Percentiles rank a stretch among this genome's conserved stretches.
These are phyloP conservation scores for Helleia helle DNA, from an alignment of 2,888 invertebrate species.

Conservation along the genomic window DNA sequence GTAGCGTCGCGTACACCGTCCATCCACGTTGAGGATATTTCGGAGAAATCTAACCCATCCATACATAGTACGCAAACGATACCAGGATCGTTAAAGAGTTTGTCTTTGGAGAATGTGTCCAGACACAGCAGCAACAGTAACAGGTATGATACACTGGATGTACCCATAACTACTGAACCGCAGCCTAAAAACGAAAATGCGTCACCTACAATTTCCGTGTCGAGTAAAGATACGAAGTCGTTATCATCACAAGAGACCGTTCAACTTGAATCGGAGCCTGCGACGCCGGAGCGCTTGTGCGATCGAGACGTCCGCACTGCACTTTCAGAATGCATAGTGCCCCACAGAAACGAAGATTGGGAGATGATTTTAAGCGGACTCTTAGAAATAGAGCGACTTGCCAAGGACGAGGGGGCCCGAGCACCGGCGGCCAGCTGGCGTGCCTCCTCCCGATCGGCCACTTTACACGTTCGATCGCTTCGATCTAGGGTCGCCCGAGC, in stretches of 20 bases:
- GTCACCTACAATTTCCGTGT: slow-evolving; percentile 24
- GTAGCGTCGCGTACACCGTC: slow-evolving; percentile 47
- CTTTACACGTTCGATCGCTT: slow-evolving; percentile 88
- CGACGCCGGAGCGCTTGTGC: slow-evolving; percentile 8
- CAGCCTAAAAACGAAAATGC: slow-evolving; percentile 29
- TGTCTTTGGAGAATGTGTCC: slow-evolving; percentile 19
- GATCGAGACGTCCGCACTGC: slow-evolving; percentile 54
- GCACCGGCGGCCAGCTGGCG: slow-evolving; percentile 80
- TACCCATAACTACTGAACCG: slow-evolving; percentile 12
- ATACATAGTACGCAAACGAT: slow-evolving; percentile 22
- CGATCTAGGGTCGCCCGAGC: slow-evolving; percentile 94
- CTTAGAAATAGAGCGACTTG: slow-evolving; percentile 78
- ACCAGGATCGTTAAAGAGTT: slow-evolving; percentile 22
- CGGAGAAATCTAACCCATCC: slow-evolving; percentile 41
- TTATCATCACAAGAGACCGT: neutral
- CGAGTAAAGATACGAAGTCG: slow-evolving; percentile 11
- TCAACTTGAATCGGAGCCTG: slow-evolving; percentile 17
- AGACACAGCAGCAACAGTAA: slow-evolving; percentile 25
- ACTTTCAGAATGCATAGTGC: slow-evolving; percentile 50
- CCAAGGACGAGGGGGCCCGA: slow-evolving; percentile 78
- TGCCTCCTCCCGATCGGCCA: slow-evolving; percentile 79
- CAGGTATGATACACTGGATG: slow-evolving; percentile 16
- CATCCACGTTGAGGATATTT: slow-evolving; percentile 48
- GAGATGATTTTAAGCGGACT: slow-evolving; percentile 84
- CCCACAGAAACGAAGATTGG: slow-evolving; percentile 84